phyloP scores from a whole-genome alignment of 2,113 vertebrate genomes.

The Capricornis sumatraensis region DNA sequence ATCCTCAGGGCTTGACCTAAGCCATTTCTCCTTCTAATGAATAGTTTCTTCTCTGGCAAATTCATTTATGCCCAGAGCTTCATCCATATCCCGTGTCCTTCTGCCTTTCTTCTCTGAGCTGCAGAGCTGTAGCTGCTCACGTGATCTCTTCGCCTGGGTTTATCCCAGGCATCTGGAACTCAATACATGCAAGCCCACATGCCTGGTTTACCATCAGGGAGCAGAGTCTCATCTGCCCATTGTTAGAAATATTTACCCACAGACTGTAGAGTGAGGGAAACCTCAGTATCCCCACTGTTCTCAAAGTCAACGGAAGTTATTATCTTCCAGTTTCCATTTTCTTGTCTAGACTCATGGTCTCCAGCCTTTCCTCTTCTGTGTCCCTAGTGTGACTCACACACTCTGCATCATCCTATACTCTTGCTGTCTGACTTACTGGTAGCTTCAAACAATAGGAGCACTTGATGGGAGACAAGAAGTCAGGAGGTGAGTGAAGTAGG shows the following conservation, averaged over 20 bases:
- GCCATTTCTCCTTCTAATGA: not conserved
- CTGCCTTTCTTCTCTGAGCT: not conserved
- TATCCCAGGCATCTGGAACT: not conserved
- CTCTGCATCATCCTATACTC: not conserved
- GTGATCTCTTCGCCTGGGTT: not conserved
- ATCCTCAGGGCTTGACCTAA: not conserved
- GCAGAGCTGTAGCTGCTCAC: not conserved
- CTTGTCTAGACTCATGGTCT: not conserved
- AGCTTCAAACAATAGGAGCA: no score
- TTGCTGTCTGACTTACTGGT: not conserved
- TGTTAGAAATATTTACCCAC: not conserved
- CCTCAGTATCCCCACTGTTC: not conserved
- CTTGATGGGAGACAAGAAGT: not conserved
- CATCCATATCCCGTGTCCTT: not conserved
- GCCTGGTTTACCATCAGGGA: not conserved
- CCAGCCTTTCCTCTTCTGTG: not conserved
- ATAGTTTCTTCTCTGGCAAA: not conserved
- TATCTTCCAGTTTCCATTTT: accelerated
- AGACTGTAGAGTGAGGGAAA: not conserved
- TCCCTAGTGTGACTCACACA: not conserved
- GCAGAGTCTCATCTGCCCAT: not conserved
- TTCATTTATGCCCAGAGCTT: not conserved
- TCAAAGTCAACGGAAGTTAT: accelerated
- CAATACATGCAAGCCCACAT: no score
- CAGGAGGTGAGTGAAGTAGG: not conserved